Base-by-base conservation (phyloP, 2,797 vertebrate genomes). In the Dendrocincla tyrannina region DNA sequence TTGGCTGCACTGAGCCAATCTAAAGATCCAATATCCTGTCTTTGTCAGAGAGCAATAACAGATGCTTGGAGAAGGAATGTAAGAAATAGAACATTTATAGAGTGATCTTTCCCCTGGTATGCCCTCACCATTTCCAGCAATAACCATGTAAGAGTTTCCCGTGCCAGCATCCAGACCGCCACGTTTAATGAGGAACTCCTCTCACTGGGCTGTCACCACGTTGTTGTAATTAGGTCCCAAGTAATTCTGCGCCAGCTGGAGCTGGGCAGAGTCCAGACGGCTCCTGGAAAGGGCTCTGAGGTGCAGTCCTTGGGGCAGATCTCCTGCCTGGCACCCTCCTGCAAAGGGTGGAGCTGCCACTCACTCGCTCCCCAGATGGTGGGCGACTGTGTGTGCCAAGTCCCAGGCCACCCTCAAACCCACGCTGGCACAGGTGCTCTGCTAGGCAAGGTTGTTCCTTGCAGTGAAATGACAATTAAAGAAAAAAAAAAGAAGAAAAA, bases 281-380 rank as follows among this genome's bases (percentile, higher is more conserved):
- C 66, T 94, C 83, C 88, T 1, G 11, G 14, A 60, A 91, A 81
- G 85, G 85, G 69, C 82, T 89, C 9, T 0, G 7, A 81, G 82
- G 76, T 0, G 4, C 64, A 10, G 35, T 55, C 76, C 42, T 6
- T 0, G 7, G 58, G 79, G 74, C 27, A 74, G 81, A 22, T 4
- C 64, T 67, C 52, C 88, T 0, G 8, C 67, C 78, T 68, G 89
- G 60, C 18, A 49, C 44, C n/a, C 42, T 79, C 42, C 67, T 5
- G 32, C 0, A 18, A 17, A 27, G 63, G 33, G 17, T 0, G 0
- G 67, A 67, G 32, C 86, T 95, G 91, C 59, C 67, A 70, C 74
- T 91, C 86, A 79, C 8, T 49, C 0, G 0, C 3, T 49, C 24
- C 25, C 2, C 0, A 1, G n/a, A 30, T 0, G 0, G 58, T 0